Percentiles rank a stretch among this genome's conserved stretches.
These are phyloP conservation scores for Labia minor DNA, from an alignment of 2,888 invertebrate genomes.

Conservation along the genomic window DNA sequence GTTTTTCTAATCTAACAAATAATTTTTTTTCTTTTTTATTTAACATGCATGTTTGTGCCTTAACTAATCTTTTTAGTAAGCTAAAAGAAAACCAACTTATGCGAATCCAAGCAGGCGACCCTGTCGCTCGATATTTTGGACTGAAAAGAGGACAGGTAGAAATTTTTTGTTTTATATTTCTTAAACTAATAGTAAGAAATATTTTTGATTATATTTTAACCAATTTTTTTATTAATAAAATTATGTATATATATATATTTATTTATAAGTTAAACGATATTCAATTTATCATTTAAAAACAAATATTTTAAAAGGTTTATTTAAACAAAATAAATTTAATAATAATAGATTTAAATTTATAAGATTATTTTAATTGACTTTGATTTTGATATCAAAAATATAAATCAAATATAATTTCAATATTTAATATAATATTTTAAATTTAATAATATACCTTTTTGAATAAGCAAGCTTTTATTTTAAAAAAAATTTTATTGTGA, in stretches of 20 bases:
- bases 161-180: slow-evolving; percentile 23
- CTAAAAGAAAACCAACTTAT: slow-evolving; percentile 97
- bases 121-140: slow-evolving; percentile 96
- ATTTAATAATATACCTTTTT: no score
- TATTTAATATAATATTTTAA: no score
- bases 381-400: no score
- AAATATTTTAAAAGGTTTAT: no score
- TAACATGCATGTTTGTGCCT: slow-evolving; percentile 27
- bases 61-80: slow-evolving; percentile 50
- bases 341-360: no score
- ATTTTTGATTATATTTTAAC: slow-evolving; percentile 5
- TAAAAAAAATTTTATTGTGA: no score
- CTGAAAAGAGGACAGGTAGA: slow-evolving; percentile 90
- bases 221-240: slow-evolving; percentile 4
- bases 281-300: no score
- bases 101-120: slow-evolving; percentile 97
- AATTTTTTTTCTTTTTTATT: slow-evolving; percentile 17
- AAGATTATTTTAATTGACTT: no score
- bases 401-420: no score
- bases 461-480: no score
- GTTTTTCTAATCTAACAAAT: neutral
- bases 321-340: no score
- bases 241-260: slow-evolving; percentile 13
- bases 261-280: slow-evolving; percentile 9
- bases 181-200: neutral